Conservation (phyloP, 2,113 vertebrate species). For the Zapornia atra region DNA sequence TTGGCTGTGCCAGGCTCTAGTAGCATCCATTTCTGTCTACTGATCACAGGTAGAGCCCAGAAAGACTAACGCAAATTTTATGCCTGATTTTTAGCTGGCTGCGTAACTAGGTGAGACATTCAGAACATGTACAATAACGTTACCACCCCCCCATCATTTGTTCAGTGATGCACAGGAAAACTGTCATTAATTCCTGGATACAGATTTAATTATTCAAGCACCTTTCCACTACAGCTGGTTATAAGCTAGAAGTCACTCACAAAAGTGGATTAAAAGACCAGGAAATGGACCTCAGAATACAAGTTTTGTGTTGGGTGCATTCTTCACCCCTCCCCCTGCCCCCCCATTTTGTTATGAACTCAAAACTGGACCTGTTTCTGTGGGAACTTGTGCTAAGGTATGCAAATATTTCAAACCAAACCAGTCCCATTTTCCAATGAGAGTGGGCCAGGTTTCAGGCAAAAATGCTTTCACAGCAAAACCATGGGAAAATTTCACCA, state of each 20-base stretch:
- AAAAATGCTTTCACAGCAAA: slow-evolving; percentile 67
- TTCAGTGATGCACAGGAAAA: neutral
- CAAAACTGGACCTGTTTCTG: slow-evolving; percentile 53
- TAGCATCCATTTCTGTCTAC: neutral
- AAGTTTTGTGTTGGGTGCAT: neutral
- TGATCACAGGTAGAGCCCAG: neutral
- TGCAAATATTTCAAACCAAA: slow-evolving; percentile 63
- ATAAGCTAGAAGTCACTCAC: neutral
- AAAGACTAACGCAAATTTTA: neutral
- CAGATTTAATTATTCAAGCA: neutral
- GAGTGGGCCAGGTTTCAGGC: slow-evolving; percentile 58
- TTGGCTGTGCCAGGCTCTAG: neutral
- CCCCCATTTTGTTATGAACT: neutral
- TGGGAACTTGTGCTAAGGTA: slow-evolving; percentile 68
- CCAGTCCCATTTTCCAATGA: slow-evolving; percentile 52
- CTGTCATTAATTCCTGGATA: neutral
- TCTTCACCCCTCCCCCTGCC: neutral
- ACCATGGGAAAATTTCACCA: slow-evolving; percentile 58
- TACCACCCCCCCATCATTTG: neutral
- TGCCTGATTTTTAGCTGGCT: neutral
- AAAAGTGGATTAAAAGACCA: neutral
- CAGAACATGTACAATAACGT: neutral
- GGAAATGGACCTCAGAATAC: neutral
- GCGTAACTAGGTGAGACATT: neutral
- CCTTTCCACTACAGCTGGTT: neutral